Evolutionary conservation across 2,888 invertebrate genomes (phyloP).

Genomic region (Branchellion lobata): DNA sequence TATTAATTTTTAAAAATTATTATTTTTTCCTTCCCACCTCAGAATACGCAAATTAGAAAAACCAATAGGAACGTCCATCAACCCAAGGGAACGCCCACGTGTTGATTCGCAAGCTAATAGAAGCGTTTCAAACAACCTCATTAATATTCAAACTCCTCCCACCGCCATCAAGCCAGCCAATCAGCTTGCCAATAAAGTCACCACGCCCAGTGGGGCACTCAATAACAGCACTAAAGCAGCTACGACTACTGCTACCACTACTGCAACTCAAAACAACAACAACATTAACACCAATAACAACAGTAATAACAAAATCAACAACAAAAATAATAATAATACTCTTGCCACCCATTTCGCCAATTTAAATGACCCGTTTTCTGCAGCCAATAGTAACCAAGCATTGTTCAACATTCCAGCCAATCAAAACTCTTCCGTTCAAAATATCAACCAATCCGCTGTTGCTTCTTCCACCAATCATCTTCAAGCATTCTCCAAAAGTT

Average conservation of each 20-base stretch:
- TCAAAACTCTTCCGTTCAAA: too few relatives aligned
- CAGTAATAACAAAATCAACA: too few relatives aligned
- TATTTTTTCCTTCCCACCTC: background rate
- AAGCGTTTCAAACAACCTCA: background rate
- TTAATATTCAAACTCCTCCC: constrained; percentile 10
- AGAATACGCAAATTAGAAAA: background rate
- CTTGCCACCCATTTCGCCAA: background rate
- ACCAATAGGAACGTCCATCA: constrained; percentile 28
- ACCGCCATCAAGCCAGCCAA: background rate
- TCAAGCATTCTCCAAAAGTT: too few relatives aligned
- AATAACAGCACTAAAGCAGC: background rate
- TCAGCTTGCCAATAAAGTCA: background rate
- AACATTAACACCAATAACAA: too few relatives aligned
- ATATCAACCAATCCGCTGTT: too few relatives aligned
- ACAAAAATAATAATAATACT: too few relatives aligned
- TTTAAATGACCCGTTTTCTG: background rate
- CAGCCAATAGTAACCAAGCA: constrained; percentile 11
- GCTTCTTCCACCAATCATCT: too few relatives aligned
- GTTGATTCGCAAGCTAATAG: background rate
- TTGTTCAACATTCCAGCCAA: background rate
- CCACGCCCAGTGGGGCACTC: too few relatives aligned
- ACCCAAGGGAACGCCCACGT: constrained; percentile 36
- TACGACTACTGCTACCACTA: background rate
- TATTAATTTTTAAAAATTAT: background rate
- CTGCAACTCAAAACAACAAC: background rate